Evolutionary conservation across 1,140 invertebrate species (phyloP), one percentile per base, ranked within the genome.

Genomic region (Conus ventricosus): DNA sequence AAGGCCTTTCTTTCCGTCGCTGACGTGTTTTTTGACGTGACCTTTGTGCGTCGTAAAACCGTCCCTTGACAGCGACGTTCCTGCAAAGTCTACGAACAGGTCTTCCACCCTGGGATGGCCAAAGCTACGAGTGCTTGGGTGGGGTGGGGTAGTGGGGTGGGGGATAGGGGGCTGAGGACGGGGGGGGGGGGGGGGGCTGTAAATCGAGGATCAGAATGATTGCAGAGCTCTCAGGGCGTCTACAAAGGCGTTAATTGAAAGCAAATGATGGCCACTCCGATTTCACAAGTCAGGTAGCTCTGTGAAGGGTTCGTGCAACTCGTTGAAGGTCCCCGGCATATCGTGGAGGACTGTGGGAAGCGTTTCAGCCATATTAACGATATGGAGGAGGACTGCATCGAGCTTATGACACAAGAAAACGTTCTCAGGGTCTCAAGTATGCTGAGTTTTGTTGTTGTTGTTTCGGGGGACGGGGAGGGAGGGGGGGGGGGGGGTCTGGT

Each of bases 221-320:
- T 71, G 67, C 67, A 71, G 13, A n/a, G 67, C 23, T 13, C 6
- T n/a, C 20, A 7, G 67, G 67, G 23, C 11, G 67, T 23, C 23
- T n/a, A 71, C 67, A 71, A 71, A 71, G 23, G 67, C 67, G 67
- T 23, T 71, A 71, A 71, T 71, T 71, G 67, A 71, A 71, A 71
- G 67, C 67, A 71, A 71, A 71, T 71, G 67, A 23, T 20, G 67
- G 67, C 67, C 23, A n/a, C 23, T 71, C 23, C 0, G 6, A 8
- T n/a, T 20, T 23, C 17, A 23, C 67, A 6, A 71, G 11, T 71
- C 67, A 71, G 6, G 20, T 23, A 23, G 11, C 67, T 71, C 13
- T 71, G 6, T 71, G 20, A 71, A 23, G 67, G 67, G 13, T 23
- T 20, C 17, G 17, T n/a, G 67, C 67, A 71, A 20, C 67, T 71